Percentiles rank a stretch among this genome's conserved stretches.
Conservation (phyloP, 2,888 invertebrate species). For the Archips crataeganus region DNA sequence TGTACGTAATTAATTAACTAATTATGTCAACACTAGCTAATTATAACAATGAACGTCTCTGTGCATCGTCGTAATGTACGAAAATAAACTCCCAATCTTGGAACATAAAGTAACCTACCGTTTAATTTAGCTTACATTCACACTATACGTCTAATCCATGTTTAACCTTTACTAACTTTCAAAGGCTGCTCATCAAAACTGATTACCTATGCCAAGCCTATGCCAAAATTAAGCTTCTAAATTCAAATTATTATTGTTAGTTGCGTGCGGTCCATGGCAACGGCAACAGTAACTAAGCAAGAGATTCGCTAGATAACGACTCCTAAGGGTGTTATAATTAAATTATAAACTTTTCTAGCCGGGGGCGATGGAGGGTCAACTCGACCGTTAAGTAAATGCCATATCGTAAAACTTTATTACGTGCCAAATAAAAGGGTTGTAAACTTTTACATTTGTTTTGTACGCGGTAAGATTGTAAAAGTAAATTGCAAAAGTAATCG, state of each 20-base stretch:
- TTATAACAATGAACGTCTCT: no score
- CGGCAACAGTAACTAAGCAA: slow-evolving; percentile 27
- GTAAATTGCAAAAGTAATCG: slow-evolving; percentile 60
- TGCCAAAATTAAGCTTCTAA: slow-evolving; percentile 28
- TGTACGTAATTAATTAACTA: no score
- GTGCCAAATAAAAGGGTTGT: slow-evolving; percentile 83
- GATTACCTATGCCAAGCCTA: slow-evolving; percentile 9
- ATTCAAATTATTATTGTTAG: slow-evolving; percentile 31
- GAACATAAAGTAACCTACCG: background rate
- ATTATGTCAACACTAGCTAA: no score
- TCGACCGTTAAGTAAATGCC: slow-evolving; percentile 77
- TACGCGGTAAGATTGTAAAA: slow-evolving; percentile 68
- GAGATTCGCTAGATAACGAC: slow-evolving; percentile 60
- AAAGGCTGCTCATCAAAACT: slow-evolving; percentile 11
- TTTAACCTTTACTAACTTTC: slow-evolving; percentile 9
- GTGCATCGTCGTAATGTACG: no score
- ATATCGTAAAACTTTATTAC: slow-evolving; percentile 83
- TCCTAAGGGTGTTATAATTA: slow-evolving; percentile 82
- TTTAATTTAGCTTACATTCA: slow-evolving; percentile 11
- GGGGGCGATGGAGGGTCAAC: slow-evolving; percentile 72
- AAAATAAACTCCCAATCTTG: no score
- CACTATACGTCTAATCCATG: slow-evolving; percentile 1
- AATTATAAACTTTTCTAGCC: slow-evolving; percentile 82
- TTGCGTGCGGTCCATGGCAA: slow-evolving; percentile 9
- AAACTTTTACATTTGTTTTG: slow-evolving; percentile 76